A percentile compares a stretch with the other conserved stretches of the same genome.
Evolutionary conservation across 2,888 invertebrate species (phyloP).

Genomic region (Netelia melanura): DNA sequence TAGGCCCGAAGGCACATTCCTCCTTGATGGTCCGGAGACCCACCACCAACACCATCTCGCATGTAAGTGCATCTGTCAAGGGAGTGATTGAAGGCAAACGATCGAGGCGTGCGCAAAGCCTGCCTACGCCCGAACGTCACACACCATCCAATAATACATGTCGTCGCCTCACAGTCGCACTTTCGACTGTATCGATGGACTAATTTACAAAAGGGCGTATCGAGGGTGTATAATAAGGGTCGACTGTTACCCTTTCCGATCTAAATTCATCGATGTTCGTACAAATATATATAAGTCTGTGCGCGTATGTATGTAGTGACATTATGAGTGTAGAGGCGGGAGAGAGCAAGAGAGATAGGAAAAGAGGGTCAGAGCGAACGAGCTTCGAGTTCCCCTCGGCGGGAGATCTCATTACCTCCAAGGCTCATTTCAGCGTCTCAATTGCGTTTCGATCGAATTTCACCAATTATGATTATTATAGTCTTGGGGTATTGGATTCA

Average conservation of each 20-base stretch:
- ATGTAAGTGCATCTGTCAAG: conserved; percentile 83
- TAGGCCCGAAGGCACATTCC: conserved; percentile 81
- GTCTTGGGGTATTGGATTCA: conserved; percentile 49
- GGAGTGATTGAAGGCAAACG: conserved; percentile 83
- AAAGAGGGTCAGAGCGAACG: conserved; percentile 27
- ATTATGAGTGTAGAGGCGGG: neutral
- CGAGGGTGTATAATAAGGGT: too few species aligned
- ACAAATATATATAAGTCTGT: neutral
- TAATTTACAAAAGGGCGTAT: too few species aligned
- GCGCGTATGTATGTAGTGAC: neutral
- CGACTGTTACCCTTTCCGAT: too few species aligned
- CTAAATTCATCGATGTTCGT: too few species aligned
- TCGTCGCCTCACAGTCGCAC: conserved; percentile 16
- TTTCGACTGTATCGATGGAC: conserved; percentile 2
- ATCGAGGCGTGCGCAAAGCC: conserved; percentile 73
- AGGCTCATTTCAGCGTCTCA: conserved; percentile 79
- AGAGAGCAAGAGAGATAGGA: conserved; percentile 19
- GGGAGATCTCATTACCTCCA: conserved; percentile 80
- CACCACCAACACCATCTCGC: conserved; percentile 57
- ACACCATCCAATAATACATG: conserved; percentile 55
- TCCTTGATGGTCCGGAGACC: conserved; percentile 79
- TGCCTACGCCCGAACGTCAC: conserved; percentile 39
- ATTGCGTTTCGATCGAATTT: conserved; percentile 82
- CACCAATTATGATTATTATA: conserved; percentile 80
- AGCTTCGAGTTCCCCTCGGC: conserved; percentile 52